Evolutionary conservation across 92 coral and sea anemone species (phyloP), one percentile per base, ranked within the genome.

Genomic region (Chrysogorgia sp.): DNA sequence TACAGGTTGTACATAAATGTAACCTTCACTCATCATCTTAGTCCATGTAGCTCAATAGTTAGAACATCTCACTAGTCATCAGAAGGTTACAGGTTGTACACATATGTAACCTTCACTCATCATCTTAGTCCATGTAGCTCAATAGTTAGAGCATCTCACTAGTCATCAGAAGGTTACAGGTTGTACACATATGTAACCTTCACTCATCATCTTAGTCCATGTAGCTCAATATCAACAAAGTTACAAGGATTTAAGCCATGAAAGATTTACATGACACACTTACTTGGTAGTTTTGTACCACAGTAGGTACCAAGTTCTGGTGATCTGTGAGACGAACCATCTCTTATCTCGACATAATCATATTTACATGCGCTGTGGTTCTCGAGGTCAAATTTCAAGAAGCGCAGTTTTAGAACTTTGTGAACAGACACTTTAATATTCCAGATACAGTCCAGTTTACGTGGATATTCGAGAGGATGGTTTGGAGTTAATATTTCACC

Each of bases 321-420:
- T 13, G 78, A 71, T 30, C 63, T 30, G 23, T 17, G 0, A 20
- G 43, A 47, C 0, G 62, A 0, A 13, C 78, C 78, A 71, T 71
- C 78, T 28, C 78, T 10, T 10, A 71, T 58, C 25, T 50, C 30
- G 0, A 71, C 78, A 35, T 71, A 71, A 50, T 71, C 78, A 33
- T 50, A 71, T 31, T 50, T 10, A 45, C 78, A 71, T 10, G 1
- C 12, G 1, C 17, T 17, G 40, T 71, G 78, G 33, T 50, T 71
- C 78, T 71, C 78, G 10, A 71, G 40, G 3, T 71, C 78, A 17
- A 71, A 71, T 0, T 63, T 17, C 19, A 31, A 7, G 29, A 71
- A 71, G 19, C 48, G 62, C 29, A 71, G 34, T 45, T 50, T 71
- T 14, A 71, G 49, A 13, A 52, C 15, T 33, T 71, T 71, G 34